phyloP scores from a whole-genome alignment of 64 coral and sea anemone species.

The Orbicella faveolata region DNA sequence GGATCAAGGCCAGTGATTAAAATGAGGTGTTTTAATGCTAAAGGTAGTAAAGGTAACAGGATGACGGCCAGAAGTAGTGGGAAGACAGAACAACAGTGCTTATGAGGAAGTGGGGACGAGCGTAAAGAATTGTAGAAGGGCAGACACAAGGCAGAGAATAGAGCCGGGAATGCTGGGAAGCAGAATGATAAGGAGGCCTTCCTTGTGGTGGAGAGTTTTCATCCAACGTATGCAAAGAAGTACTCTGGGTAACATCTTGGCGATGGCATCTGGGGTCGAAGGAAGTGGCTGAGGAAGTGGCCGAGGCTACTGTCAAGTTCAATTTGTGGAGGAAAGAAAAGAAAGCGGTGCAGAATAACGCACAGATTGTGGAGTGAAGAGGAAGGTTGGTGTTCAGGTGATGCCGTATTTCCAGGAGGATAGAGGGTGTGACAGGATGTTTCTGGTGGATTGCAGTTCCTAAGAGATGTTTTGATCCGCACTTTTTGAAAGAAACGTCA shows the following conservation, averaged over 20 bases:
- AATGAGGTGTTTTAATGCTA: background rate
- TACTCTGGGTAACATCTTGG: background rate
- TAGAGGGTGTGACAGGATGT: background rate
- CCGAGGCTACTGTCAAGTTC: background rate
- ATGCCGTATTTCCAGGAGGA: background rate
- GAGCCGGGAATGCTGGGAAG: background rate
- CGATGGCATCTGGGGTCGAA: background rate
- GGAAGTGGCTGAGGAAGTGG: background rate
- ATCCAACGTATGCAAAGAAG: background rate
- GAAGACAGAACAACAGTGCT: background rate
- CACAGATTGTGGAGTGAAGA: background rate
- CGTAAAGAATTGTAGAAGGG: background rate
- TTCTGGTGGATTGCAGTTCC: background rate
- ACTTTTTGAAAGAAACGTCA: background rate
- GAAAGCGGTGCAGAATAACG: background rate
- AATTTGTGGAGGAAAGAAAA: background rate
- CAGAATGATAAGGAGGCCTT: too few species aligned
- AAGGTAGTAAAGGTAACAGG: background rate
- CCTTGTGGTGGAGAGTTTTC: background rate
- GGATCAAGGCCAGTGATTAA: background rate
- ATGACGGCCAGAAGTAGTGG: background rate
- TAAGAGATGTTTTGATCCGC: background rate
- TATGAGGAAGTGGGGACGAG: background rate
- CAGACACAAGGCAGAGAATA: background rate
- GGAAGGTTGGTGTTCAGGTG: background rate